Percentiles rank a stretch among this genome's conserved stretches.
phyloP scores from a whole-genome alignment of 2,113 vertebrate genomes.

The Promerops cafer region DNA sequence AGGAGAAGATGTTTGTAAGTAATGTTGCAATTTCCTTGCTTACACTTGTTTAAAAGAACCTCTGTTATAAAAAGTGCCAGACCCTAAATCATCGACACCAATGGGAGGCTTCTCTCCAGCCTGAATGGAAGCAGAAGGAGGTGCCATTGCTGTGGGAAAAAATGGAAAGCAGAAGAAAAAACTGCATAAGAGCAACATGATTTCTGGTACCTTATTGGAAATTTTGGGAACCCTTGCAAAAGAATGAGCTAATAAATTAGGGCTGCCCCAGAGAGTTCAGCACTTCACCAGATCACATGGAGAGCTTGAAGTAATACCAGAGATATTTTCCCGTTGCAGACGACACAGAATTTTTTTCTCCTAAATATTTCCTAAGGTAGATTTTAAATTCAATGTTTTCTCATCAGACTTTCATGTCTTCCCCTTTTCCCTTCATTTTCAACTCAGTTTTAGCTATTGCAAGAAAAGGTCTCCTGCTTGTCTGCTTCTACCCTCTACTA shows the following conservation, averaged over 20 bases:
- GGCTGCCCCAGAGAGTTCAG: not conserved
- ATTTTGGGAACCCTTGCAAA: constrained; percentile 4
- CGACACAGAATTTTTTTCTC: not conserved
- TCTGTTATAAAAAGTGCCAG: not conserved
- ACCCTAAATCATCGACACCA: not conserved
- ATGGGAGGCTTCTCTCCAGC: not conserved
- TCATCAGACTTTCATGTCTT: not conserved
- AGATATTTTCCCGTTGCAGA: not conserved
- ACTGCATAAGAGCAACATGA: not conserved
- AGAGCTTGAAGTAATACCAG: not conserved
- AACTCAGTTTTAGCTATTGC: not conserved
- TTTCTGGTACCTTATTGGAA: not conserved
- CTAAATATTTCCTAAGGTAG: not conserved
- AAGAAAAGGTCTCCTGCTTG: not conserved
- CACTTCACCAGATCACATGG: not conserved
- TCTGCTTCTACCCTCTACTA: not conserved
- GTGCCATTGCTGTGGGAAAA: not conserved
- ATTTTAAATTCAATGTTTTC: constrained; percentile 5
- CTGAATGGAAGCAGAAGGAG: not conserved
- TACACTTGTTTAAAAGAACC: not conserved
- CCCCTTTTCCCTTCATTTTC: not conserved
- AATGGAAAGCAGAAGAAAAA: not conserved
- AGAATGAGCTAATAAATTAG: not conserved
- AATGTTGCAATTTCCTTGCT: not conserved
- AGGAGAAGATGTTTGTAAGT: not conserved